Evolutionary conservation across 2,888 invertebrate genomes (phyloP).

Genomic region (Caenorhabditis sulstoni): DNA sequence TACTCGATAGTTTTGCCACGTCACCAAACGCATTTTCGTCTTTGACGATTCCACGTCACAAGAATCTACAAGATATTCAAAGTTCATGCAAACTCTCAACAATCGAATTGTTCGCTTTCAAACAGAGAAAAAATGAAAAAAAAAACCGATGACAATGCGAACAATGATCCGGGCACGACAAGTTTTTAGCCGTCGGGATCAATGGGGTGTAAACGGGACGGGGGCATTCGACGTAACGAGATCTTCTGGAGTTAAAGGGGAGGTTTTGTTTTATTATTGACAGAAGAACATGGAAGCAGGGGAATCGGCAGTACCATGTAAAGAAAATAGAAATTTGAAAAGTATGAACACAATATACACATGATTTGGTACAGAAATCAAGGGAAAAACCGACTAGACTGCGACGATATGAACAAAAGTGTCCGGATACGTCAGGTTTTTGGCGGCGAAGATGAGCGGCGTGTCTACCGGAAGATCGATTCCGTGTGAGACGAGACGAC

Average conservation of each 20-base stretch:
- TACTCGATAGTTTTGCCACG: too few species aligned
- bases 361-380: too few species aligned
- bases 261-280: too few species aligned
- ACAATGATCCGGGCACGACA: neutral
- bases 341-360: conserved; percentile 13
- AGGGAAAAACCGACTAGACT: neutral
- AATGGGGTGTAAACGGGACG: neutral
- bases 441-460: conserved; percentile 96
- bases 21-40: too few species aligned
- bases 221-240: too few species aligned
- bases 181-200: neutral
- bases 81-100: too few species aligned
- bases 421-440: conserved; percentile 97
- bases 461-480: conserved; percentile 90
- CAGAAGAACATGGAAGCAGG: too few species aligned
- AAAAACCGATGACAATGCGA: neutral
- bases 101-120: neutral
- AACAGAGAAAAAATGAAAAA: neutral
- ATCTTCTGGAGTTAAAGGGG: too few species aligned
- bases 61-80: too few species aligned
- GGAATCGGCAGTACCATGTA: too few species aligned
- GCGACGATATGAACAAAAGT: conserved; percentile 89
- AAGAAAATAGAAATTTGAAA: neutral
- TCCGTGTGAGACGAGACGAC: conserved; percentile 88
- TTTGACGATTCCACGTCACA: too few species aligned